Conservation (phyloP, 2,113 vertebrate genomes). For the Centropristis striata region DNA sequence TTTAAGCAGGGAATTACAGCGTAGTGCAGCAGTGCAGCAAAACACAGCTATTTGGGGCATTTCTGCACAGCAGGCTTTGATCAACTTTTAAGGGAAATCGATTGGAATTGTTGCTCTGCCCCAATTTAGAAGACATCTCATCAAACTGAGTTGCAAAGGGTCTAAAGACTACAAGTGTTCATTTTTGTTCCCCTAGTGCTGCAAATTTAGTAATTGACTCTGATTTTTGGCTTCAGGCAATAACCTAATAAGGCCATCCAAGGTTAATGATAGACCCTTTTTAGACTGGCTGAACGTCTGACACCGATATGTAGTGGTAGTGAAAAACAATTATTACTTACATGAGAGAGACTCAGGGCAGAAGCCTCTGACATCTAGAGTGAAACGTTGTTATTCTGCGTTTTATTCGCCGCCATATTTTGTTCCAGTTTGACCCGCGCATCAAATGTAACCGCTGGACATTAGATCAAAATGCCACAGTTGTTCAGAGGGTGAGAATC, state of each 20-base stretch:
- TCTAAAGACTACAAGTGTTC: slow-evolving; percentile 73
- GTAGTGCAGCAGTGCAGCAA: slow-evolving; percentile 6
- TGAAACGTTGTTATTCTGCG: slow-evolving; percentile 39
- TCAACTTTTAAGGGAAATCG: slow-evolving; percentile 71
- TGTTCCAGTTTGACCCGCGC: neutral
- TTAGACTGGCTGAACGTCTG: slow-evolving; percentile 84
- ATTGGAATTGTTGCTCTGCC: slow-evolving; percentile 73
- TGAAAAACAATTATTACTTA: slow-evolving; percentile 81
- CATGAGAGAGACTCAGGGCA: slow-evolving; percentile 69
- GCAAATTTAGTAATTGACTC: slow-evolving; percentile 86
- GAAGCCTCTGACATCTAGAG: slow-evolving; percentile 68
- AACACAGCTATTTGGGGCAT: slow-evolving; percentile 33
- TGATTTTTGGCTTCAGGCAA: slow-evolving; percentile 82
- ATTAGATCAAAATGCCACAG: slow-evolving; percentile 31
- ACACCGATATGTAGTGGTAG: slow-evolving; percentile 77
- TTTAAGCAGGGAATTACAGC: slow-evolving; percentile 6
- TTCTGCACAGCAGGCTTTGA: slow-evolving; percentile 59
- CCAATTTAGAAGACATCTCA: slow-evolving; percentile 75
- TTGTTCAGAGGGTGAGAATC: slow-evolving; percentile 26
- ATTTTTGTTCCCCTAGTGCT: slow-evolving; percentile 75
- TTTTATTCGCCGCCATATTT: slow-evolving; percentile 43
- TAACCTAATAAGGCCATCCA: slow-evolving; percentile 88
- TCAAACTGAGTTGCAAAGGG: slow-evolving; percentile 68
- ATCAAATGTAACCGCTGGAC: neutral
- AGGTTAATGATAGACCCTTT: slow-evolving; percentile 89